These are phyloP conservation scores for Istiophorus platypterus DNA, from an alignment of 2,113 vertebrate species.

Conservation along the genomic window DNA sequence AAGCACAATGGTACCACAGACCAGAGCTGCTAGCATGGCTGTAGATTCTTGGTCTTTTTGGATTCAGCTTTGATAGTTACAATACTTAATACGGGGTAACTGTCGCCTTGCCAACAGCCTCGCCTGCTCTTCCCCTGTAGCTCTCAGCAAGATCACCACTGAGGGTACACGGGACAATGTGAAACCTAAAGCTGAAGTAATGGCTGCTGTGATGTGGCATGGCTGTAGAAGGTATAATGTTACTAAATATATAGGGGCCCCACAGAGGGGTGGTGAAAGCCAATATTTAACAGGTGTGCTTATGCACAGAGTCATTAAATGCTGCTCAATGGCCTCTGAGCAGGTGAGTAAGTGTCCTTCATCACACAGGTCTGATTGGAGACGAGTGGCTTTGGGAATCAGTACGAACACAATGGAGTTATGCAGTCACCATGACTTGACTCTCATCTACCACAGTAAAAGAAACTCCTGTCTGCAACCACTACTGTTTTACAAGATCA, in stretches of 20 bases:
- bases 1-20: background rate
- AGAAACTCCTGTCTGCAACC: background rate
- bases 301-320: slow-evolving; percentile 33
- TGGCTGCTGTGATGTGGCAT: slow-evolving; percentile 39
- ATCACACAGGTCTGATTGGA: slow-evolving; percentile 32
- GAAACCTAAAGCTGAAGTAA: slow-evolving; percentile 56
- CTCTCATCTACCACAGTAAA: slow-evolving; percentile 21
- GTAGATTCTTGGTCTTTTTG: slow-evolving; percentile 4
- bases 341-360: slow-evolving; percentile 31
- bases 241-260: slow-evolving; percentile 47
- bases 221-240: slow-evolving; percentile 44
- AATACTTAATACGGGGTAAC: background rate
- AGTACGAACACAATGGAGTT: slow-evolving; percentile 6
- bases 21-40: background rate
- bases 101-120: slow-evolving; percentile 3
- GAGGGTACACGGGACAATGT: background rate
- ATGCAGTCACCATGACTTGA: slow-evolving; percentile 19
- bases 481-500: slow-evolving; percentile 31
- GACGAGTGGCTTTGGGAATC: slow-evolving; percentile 35
- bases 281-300: slow-evolving; percentile 57
- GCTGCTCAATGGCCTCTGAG: slow-evolving; percentile 37
- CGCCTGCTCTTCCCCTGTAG: slow-evolving; percentile 16
- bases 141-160: slow-evolving; percentile 32
- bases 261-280: slow-evolving; percentile 46
- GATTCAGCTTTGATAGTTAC: slow-evolving; percentile 23